Evolutionary conservation across 1,140 invertebrate species (phyloP).

Genomic region (Drosophila bocqueti): DNA sequence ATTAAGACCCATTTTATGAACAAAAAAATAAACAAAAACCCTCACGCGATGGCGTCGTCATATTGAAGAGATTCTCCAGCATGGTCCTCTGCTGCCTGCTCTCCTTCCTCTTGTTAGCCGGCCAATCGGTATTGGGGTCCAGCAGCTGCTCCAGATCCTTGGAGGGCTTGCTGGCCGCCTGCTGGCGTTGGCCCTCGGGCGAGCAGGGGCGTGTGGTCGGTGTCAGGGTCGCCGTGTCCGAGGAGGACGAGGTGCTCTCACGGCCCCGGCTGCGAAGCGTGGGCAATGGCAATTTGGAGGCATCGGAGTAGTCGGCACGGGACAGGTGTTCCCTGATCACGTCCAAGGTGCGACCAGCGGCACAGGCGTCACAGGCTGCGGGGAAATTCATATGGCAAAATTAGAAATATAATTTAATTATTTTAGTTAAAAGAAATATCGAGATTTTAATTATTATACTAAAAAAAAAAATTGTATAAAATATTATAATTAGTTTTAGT

Average conservation of each 20-base stretch:
- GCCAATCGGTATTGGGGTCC: conserved; percentile 12
- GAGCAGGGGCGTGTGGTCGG: not conserved
- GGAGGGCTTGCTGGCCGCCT: not conserved
- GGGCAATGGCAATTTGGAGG: not conserved
- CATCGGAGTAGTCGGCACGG: conserved; percentile 2
- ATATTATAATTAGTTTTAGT: not conserved
- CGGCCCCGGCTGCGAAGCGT: not conserved
- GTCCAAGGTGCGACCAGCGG: not conserved
- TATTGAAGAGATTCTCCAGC: conserved; percentile 6
- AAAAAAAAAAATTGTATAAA: not conserved
- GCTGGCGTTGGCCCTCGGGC: not conserved
- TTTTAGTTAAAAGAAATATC: not conserved
- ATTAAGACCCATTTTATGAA: no score
- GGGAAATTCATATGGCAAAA: not conserved
- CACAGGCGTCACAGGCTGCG: not conserved
- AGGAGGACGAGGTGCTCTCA: not conserved
- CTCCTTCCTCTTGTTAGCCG: not conserved
- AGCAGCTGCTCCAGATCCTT: conserved; percentile 13
- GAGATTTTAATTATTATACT: not conserved
- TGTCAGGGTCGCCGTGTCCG: not conserved
- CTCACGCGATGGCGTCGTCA: not conserved
- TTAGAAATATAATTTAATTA: not conserved
- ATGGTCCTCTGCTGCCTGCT: not conserved
- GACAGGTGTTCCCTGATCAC: conserved; percentile 6
- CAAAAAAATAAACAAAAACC: not conserved